Conservation (phyloP, 2,797 vertebrate genomes). For the Tolypeutes matacus region DNA sequence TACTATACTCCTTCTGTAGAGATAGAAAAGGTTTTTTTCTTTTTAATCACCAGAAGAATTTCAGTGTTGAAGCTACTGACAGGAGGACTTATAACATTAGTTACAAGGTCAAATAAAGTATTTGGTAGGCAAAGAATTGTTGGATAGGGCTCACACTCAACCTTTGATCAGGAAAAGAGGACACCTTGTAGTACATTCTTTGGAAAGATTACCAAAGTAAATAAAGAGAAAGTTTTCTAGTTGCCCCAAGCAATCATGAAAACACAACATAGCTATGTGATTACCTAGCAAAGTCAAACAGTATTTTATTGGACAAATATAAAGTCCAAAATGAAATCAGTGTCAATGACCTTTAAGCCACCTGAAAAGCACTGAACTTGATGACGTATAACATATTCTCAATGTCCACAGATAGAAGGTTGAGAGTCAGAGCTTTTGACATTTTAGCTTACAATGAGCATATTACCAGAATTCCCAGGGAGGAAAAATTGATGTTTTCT, state of each 20-base stretch:
- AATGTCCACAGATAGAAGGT: not conserved
- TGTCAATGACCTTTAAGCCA: conserved; percentile 66
- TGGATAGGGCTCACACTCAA: conserved; percentile 34
- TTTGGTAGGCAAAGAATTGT: conserved; percentile 56
- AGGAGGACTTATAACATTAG: conserved; percentile 65
- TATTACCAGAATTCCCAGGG: not conserved
- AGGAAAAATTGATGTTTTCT: not conserved
- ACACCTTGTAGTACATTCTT: conserved; percentile 48
- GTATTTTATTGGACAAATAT: conserved; percentile 79
- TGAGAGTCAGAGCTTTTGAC: conserved; percentile 1
- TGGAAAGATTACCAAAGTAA: conserved; percentile 78
- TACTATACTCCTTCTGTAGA: not conserved
- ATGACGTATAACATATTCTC: not conserved
- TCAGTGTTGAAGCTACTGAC: conserved; percentile 50
- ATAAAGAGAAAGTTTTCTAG: conserved; percentile 76
- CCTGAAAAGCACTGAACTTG: conserved; percentile 13
- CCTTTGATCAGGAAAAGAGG: conserved; percentile 59
- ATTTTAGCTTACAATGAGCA: not conserved
- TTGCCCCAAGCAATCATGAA: conserved; percentile 77
- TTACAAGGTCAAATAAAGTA: conserved; percentile 68
- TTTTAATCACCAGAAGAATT: conserved; percentile 34
- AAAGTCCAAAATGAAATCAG: conserved; percentile 64
- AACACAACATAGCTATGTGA: conserved; percentile 79
- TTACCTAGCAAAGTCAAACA: conserved; percentile 77
- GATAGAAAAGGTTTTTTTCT: conserved; percentile 30